These are phyloP conservation scores for Ophonus ardosiacus DNA, from an alignment of 2,888 invertebrate genomes.

Conservation along the genomic window DNA sequence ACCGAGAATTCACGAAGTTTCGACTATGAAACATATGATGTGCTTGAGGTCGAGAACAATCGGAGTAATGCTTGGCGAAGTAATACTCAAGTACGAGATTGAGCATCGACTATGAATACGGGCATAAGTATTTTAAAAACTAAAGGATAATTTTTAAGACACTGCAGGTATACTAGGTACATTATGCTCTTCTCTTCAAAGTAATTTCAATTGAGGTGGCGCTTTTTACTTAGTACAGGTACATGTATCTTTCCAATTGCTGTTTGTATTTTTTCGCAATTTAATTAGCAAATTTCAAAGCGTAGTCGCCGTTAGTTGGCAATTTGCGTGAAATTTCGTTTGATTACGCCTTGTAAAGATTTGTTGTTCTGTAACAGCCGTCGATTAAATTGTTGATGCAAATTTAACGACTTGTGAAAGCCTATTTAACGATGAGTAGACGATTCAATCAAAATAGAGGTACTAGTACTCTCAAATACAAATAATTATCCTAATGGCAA, in stretches of 20 bases:
- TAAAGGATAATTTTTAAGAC: too few relatives aligned
- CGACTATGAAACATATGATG: too few relatives aligned
- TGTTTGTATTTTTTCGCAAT: not conserved
- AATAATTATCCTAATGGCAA: constrained; percentile 36
- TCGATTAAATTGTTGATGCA: constrained; percentile 30
- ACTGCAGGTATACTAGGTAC: not conserved
- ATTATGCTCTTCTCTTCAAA: not conserved
- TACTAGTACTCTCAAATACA: not conserved
- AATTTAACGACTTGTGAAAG: constrained; percentile 35
- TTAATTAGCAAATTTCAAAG: constrained; percentile 4
- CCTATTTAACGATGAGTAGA: constrained; percentile 10
- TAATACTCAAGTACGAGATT: too few relatives aligned
- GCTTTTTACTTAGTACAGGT: not conserved
- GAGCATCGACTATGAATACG: too few relatives aligned
- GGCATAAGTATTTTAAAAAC: too few relatives aligned
- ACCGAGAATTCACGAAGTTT: too few relatives aligned
- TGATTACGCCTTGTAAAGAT: not conserved
- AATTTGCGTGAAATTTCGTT: not conserved
- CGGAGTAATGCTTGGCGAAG: too few relatives aligned
- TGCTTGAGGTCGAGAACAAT: too few relatives aligned
- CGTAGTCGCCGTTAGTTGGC: not conserved
- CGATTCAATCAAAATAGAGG: constrained; percentile 10
- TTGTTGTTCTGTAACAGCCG: constrained; percentile 27
- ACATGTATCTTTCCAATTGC: not conserved
- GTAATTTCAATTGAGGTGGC: not conserved